These are phyloP conservation scores for Phrynocephalus guinanensis DNA, from an alignment of 2,797 vertebrate genomes.

Conservation along the genomic window DNA sequence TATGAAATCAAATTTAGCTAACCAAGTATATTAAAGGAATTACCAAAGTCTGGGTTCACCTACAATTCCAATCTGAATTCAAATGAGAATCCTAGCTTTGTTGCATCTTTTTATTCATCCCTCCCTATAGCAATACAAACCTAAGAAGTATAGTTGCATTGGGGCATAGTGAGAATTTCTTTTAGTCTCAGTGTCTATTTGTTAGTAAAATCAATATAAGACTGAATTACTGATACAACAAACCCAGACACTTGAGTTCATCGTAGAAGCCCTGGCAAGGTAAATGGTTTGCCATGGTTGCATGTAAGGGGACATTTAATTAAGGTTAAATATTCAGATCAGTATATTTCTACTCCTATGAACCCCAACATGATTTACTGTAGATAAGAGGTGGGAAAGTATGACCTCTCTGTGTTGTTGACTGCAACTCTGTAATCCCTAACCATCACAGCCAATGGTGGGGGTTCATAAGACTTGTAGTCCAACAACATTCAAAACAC, in stretches of 20 bases:
- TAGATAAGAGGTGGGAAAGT: neutral
- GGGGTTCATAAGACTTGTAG: neutral
- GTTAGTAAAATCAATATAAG: neutral
- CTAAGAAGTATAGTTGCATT: neutral
- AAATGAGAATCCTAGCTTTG: neutral
- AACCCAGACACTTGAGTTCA: neutral
- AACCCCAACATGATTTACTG: too few relatives aligned
- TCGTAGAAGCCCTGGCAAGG: neutral
- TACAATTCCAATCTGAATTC: neutral
- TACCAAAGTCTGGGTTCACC: neutral
- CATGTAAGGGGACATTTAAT: neutral
- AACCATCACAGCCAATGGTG: neutral
- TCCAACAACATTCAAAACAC: neutral
- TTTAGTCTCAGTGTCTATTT: neutral
- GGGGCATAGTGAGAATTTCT: neutral
- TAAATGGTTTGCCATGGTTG: neutral
- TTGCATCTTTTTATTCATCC: neutral
- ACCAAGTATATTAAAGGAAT: neutral
- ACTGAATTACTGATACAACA: neutral
- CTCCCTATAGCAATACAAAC: neutral
- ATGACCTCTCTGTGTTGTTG: neutral
- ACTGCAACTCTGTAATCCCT: neutral
- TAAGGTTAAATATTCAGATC: neutral
- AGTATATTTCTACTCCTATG: neutral
- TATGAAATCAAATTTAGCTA: conserved; percentile 1